phyloP scores from a whole-genome alignment of 1,140 invertebrate species.

The Plectrocnemia conspersa region DNA sequence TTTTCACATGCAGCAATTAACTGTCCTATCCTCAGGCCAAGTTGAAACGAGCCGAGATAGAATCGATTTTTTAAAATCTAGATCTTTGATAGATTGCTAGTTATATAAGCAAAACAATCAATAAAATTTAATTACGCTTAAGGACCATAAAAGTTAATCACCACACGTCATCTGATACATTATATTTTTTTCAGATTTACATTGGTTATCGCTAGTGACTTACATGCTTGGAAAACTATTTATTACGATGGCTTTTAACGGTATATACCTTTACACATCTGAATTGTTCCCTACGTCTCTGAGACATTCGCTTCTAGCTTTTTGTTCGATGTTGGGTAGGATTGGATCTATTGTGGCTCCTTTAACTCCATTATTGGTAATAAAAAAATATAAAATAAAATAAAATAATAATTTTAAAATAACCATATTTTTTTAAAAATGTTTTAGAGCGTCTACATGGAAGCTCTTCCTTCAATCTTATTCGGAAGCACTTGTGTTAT shows the following conservation, averaged over 20 bases:
- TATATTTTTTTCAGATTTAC: constrained; percentile 4
- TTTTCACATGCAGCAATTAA: too few relatives aligned
- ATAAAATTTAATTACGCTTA: too few relatives aligned
- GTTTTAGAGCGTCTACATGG: not conserved
- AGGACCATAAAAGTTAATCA: too few relatives aligned
- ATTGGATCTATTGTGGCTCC: constrained; percentile 66
- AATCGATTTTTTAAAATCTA: too few relatives aligned
- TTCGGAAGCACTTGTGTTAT: constrained; percentile 58
- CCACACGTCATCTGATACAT: too few relatives aligned
- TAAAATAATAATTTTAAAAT: constrained; percentile 2
- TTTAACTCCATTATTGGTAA: constrained; percentile 58
- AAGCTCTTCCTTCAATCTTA: constrained; percentile 56
- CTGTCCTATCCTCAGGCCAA: too few relatives aligned
- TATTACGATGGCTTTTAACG: constrained; percentile 58
- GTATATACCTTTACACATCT: constrained; percentile 59
- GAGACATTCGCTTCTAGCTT: constrained; percentile 57
- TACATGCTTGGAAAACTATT: constrained; percentile 64
- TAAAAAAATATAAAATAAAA: too few relatives aligned
- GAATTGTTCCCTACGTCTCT: constrained; percentile 64
- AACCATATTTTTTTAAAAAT: not conserved
- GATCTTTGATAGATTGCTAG: too few relatives aligned
- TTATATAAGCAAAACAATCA: not conserved
- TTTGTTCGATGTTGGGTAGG: constrained; percentile 62
- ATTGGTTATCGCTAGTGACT: not conserved
- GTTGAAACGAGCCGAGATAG: too few relatives aligned